Evolutionary conservation across 2,888 invertebrate genomes (phyloP).

Genomic region (Notodonta ziczac): DNA sequence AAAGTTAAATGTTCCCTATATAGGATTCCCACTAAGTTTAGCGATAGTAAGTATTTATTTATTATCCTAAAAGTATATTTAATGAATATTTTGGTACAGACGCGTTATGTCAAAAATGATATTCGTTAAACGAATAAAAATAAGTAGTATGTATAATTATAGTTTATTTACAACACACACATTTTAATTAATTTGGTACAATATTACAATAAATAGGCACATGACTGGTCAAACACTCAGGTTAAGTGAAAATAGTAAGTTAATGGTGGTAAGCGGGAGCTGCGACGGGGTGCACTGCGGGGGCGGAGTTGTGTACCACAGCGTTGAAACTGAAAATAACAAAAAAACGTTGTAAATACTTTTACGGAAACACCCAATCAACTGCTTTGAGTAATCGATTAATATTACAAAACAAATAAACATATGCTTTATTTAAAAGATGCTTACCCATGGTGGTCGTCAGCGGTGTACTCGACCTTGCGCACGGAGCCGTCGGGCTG

Average conservation of each 20-base stretch:
- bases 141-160: constrained; percentile 1
- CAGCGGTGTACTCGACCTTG: constrained; percentile 77
- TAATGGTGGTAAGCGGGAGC: constrained; percentile 32
- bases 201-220: constrained; percentile 3
- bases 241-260: constrained; percentile 15
- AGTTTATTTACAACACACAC: constrained; percentile 1
- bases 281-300: constrained; percentile 47
- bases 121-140: background rate
- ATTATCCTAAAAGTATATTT: no score
- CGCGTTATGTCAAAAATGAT: no score
- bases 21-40: no score
- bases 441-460: constrained; percentile 73
- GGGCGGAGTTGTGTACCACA: constrained; percentile 56
- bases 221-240: constrained; percentile 3
- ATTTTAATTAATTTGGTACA: background rate
- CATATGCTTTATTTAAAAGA: no score
- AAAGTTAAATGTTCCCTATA: no score
- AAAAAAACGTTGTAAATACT: background rate
- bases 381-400: background rate
- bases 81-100: no score
- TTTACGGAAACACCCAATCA: background rate
- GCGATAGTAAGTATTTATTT: no score
- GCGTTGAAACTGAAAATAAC: constrained; percentile 51
- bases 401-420: background rate
- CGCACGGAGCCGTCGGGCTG: constrained; percentile 81